Percentiles rank a stretch among this genome's conserved stretches.
Evolutionary conservation across 2,888 invertebrate genomes (phyloP).

Genomic region (Chrysotoxum bicinctum): DNA sequence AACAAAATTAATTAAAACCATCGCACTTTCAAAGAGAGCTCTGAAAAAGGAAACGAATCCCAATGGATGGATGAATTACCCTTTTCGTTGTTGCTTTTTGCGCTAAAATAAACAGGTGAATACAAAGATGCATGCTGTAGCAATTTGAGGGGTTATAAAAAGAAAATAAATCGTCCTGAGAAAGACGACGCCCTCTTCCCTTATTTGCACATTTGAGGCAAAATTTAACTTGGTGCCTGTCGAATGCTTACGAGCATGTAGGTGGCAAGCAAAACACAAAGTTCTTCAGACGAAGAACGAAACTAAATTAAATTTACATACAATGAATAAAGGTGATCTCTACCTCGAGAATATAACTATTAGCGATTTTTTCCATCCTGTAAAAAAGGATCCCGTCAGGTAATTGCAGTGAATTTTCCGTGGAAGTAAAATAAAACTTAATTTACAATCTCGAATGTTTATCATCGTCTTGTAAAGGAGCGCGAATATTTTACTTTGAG

Average conservation of each 20-base stretch:
- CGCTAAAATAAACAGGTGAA: constrained; percentile 40
- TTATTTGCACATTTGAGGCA: constrained; percentile 2
- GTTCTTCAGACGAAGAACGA: background rate
- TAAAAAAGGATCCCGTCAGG: constrained; percentile 16
- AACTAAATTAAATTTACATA: constrained; percentile 61
- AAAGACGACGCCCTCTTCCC: background rate
- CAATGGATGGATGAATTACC: background rate
- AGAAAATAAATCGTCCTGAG: constrained; percentile 54
- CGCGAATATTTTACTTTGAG: constrained; percentile 30
- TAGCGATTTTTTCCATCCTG: constrained; percentile 41
- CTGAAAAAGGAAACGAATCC: background rate
- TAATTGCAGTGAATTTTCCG: constrained; percentile 45
- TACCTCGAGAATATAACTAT: constrained; percentile 48
- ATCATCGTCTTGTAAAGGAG: constrained; percentile 39
- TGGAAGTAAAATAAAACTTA: constrained; percentile 47
- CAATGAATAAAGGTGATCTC: constrained; percentile 43
- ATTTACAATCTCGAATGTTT: constrained; percentile 66
- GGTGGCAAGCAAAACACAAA: background rate
- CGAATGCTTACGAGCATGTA: constrained; percentile 1
- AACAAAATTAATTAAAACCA: constrained; percentile 62
- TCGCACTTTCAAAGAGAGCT: constrained; percentile 33
- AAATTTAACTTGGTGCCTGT: background rate
- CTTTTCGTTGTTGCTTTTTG: background rate
- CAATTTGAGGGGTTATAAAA: constrained; percentile 57
- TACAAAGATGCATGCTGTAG: constrained; percentile 53